A percentile compares a stretch with the other conserved stretches of the same genome.
Conservation (phyloP, 1,140 invertebrate genomes). For the Amyelois transitella region DNA sequence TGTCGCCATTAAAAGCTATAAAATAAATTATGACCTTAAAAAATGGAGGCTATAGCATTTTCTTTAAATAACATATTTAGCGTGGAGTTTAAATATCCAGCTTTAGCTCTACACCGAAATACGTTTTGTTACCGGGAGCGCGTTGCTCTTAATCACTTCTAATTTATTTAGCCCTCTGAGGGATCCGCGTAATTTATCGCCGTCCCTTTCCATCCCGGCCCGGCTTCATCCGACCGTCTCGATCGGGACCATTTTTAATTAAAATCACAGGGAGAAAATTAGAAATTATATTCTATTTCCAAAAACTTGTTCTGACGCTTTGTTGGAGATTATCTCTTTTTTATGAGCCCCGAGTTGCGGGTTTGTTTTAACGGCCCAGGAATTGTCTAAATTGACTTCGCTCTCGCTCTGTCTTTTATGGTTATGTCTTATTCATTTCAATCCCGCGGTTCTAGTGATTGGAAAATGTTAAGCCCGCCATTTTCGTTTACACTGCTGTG, state of each 20-base stretch:
- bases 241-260: slow-evolving; percentile 72
- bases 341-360: slow-evolving; percentile 67
- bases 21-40: too few relatives aligned
- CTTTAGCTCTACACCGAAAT: not conserved
- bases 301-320: slow-evolving; percentile 71
- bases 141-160: slow-evolving; percentile 70
- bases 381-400: slow-evolving; percentile 65
- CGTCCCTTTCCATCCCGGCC: slow-evolving; percentile 52
- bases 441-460: slow-evolving; percentile 38
- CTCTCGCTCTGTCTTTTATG: slow-evolving; percentile 45
- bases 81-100: not conserved
- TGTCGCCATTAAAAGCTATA: too few relatives aligned
- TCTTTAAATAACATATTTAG: not conserved
- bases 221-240: slow-evolving; percentile 32
- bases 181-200: slow-evolving; percentile 58
- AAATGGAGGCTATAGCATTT: too few relatives aligned
- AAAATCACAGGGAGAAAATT: slow-evolving; percentile 72
- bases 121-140: slow-evolving; percentile 38
- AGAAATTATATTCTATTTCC: slow-evolving; percentile 75
- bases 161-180: slow-evolving; percentile 71
- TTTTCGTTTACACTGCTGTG: not conserved
- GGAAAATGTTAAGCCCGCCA: slow-evolving; percentile 28
- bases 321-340: slow-evolving; percentile 71
- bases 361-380: slow-evolving; percentile 61
- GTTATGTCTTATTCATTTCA: slow-evolving; percentile 58